Evolutionary conservation across 2,113 vertebrate species (phyloP).

Genomic region (Gnathonemus longibarbis): DNA sequence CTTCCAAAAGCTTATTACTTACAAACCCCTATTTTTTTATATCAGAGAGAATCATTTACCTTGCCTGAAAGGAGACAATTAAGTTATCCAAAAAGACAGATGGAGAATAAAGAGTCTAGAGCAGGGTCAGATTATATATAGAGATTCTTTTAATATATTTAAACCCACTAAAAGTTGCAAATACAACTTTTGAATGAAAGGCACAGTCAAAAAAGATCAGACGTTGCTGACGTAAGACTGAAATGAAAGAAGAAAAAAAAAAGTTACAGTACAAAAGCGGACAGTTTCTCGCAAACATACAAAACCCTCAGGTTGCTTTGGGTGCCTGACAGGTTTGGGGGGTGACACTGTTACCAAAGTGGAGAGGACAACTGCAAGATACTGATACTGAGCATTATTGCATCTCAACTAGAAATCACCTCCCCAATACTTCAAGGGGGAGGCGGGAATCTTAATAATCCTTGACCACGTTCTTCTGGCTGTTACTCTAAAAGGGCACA

Average conservation of each 20-base stretch:
- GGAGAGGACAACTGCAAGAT: background rate
- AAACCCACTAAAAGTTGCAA: slow-evolving; percentile 91
- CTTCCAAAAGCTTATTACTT: background rate
- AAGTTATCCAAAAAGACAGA: background rate
- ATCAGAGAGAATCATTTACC: background rate
- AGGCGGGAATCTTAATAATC: background rate
- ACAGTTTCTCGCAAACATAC: slow-evolving; percentile 83
- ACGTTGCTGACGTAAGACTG: slow-evolving; percentile 90
- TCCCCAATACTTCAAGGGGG: background rate
- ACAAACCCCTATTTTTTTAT: background rate
- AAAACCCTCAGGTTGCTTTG: slow-evolving; percentile 64
- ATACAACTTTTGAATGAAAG: slow-evolving; percentile 93
- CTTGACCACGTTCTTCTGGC: background rate
- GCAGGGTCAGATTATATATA: background rate
- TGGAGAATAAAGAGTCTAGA: background rate
- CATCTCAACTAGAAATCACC: background rate
- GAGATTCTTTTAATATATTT: slow-evolving; percentile 41
- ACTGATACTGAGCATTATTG: background rate
- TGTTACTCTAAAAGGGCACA: background rate
- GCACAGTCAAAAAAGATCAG: slow-evolving; percentile 98
- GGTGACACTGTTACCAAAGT: slow-evolving; percentile 29
- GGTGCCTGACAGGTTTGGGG: slow-evolving; percentile 51
- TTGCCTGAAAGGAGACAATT: background rate
- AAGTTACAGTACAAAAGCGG: slow-evolving; percentile 87
- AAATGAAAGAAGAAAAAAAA: slow-evolving; percentile 64